phyloP scores from a whole-genome alignment of 2,888 invertebrate genomes.

The Abrostola triplasia region DNA sequence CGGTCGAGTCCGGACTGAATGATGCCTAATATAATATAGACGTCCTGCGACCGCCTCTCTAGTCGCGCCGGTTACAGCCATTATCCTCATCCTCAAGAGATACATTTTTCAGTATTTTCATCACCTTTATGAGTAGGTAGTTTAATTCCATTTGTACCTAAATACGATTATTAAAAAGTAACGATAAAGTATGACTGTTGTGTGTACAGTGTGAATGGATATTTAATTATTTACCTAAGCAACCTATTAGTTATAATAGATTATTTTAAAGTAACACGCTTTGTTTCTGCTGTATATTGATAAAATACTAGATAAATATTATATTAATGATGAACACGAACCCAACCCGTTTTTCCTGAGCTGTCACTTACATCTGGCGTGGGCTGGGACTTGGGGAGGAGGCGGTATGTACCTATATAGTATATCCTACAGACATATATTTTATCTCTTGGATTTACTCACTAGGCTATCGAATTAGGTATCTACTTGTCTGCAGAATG shows the following conservation, averaged over 20 bases:
- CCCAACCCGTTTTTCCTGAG: constrained; percentile 11
- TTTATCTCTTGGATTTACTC: neutral
- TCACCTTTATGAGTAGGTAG: too few relatives aligned
- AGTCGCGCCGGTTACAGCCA: neutral
- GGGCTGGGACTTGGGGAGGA: neutral
- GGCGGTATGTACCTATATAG: neutral
- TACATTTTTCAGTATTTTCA: neutral
- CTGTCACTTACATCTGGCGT: constrained; percentile 29
- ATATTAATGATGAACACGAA: neutral
- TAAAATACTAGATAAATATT: neutral
- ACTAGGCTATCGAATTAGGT: neutral
- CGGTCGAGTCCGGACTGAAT: neutral
- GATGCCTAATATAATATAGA: neutral
- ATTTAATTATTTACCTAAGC: too few relatives aligned
- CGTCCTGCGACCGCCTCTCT: neutral
- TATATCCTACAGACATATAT: neutral
- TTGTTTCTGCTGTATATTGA: too few relatives aligned
- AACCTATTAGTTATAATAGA: too few relatives aligned
- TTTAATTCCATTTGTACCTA: too few relatives aligned
- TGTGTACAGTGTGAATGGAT: too few relatives aligned
- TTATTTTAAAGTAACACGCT: too few relatives aligned
- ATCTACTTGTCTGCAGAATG: neutral
- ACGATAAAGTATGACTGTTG: too few relatives aligned
- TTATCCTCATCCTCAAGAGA: neutral
- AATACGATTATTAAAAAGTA: too few relatives aligned